Conservation (phyloP, 2,113 vertebrate genomes). For the Ceyx cyanopectus region DNA sequence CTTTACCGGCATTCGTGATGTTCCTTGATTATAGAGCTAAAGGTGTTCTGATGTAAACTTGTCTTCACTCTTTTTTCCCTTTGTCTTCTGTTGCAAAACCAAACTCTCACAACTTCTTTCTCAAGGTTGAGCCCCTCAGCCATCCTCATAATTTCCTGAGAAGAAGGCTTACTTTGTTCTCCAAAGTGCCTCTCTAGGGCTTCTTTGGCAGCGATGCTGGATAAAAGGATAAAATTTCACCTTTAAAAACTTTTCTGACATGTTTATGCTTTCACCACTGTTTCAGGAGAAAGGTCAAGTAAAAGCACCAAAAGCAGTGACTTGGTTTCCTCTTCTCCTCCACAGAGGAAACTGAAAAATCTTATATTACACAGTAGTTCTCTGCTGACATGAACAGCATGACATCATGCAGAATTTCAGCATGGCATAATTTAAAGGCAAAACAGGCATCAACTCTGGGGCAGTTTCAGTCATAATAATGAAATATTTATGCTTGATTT, state of each 20-base stretch:
- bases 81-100: constrained; percentile 98
- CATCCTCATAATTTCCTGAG: constrained; percentile 95
- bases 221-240: background rate
- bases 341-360: background rate
- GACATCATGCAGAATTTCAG: background rate
- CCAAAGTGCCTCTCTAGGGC: constrained; percentile 93
- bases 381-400: fast-evolving
- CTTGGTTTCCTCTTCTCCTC: background rate
- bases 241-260: background rate
- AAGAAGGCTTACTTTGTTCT: constrained; percentile 96
- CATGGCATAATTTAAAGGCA: background rate
- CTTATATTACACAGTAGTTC: background rate
- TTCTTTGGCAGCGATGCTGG: constrained; percentile 94
- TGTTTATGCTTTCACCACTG: background rate
- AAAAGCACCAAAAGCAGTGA: background rate
- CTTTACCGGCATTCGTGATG: constrained; percentile 83
- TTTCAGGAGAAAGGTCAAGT: background rate
- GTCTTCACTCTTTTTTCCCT: constrained; percentile 98
- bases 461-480: background rate
- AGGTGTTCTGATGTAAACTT: constrained; percentile 91
- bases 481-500: background rate
- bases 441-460: background rate
- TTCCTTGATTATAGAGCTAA: constrained; percentile 85
- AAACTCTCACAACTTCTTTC: constrained; percentile 97
- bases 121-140: constrained; percentile 95